Base-by-base conservation (phyloP, 2,113 vertebrate genomes). In the Macquaria ambigua region DNA sequence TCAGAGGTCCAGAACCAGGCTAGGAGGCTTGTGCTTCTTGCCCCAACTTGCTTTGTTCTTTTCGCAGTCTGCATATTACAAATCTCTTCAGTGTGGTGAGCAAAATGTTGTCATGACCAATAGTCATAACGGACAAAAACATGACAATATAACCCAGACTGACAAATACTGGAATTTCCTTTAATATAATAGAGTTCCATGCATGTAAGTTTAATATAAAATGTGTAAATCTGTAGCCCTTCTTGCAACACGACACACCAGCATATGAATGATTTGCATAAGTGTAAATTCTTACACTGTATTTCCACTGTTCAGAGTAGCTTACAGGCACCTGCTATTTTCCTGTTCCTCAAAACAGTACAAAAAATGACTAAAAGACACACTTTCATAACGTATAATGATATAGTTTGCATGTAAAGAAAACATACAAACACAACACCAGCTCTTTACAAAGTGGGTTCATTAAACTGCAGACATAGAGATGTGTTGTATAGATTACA, bases 401-500 rank as follows among this genome's bases (percentile, higher is more conserved):
- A 55, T 9, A 8, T 11, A 14, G 34, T 31, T 78, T 15, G 5
- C 61, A 48, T 68, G n/a, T 7, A 69, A 55, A 43, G 53, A n/a
- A 70, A 55, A 78, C 9, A 14, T 8, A 20, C 67, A 55, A 55
- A 58, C 37, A n/a, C 16, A 63, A 52, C 9, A 66, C n/a, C 20
- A 46, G 20, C 21, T 39, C 20, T 61, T 34, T n/a, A 68, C 53
- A 31, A 16, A 59, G 63, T 43, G n/a, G 5, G 56, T 79, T 79
- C 18, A 53, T 62, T 28, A 25, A 41, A 39, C 21, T 50, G 41
- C 20, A 77, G 34, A 25, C n/a, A 55, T 25, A 21, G 21, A 74
- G 43, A n/a, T 74, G 25, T 48, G 50, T 68, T 7, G 34, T 71
- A 56, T 46, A 74, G 48, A 81, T 81, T 73, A 39, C 62, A 39